A percentile compares a stretch with the other conserved stretches of the same genome.
Conservation (phyloP, 2,888 invertebrate genomes). For the Mesoligia furuncula region DNA sequence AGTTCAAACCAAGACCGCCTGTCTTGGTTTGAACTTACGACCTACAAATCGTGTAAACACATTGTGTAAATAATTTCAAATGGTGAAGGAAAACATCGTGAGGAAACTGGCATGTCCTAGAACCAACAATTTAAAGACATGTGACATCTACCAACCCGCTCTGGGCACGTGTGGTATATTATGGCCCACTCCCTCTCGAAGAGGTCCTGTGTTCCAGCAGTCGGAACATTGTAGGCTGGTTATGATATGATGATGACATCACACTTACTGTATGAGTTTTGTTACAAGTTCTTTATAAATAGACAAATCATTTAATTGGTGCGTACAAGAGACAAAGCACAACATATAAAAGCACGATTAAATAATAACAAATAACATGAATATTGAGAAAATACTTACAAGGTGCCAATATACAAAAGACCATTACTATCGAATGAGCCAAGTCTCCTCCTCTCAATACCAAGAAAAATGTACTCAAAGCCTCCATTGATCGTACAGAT, state of each 20-base stretch:
- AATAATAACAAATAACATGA: neutral
- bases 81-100: too few species aligned
- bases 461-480: constrained; percentile 67
- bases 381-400: neutral
- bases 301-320: neutral
- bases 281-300: neutral
- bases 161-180: too few species aligned
- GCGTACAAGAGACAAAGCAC: neutral
- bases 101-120: too few species aligned
- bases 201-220: too few species aligned
- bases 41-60: too few species aligned
- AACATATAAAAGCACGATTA: neutral
- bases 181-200: too few species aligned
- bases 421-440: constrained; percentile 21
- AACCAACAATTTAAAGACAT: too few species aligned
- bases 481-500: constrained; percentile 76
- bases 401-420: neutral
- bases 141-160: too few species aligned
- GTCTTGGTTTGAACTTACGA: too few species aligned
- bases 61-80: too few species aligned
- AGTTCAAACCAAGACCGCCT: too few species aligned
- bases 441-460: constrained; percentile 67
- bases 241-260: neutral
- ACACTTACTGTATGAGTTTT: neutral
- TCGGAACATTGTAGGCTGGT: too few species aligned